These are phyloP conservation scores for Sitta carolinensis DNA, from an alignment of 2,797 vertebrate species.

Conservation along the genomic window DNA sequence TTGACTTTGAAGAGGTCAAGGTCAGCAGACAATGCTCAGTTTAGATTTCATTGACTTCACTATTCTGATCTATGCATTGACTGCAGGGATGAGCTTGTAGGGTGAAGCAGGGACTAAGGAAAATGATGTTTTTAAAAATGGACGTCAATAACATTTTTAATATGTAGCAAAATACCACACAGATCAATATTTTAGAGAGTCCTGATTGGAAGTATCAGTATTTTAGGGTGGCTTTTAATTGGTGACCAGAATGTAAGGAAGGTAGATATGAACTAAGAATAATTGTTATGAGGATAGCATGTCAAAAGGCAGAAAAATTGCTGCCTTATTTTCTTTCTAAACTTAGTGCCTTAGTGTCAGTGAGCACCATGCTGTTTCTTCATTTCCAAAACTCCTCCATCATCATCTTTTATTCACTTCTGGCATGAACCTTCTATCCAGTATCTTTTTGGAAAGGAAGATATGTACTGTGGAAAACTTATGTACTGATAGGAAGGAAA, in stretches of 20 bases:
- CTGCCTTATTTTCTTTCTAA: background rate
- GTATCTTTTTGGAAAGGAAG: conserved; percentile 13
- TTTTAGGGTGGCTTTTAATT: background rate
- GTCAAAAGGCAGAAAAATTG: background rate
- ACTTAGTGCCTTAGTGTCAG: background rate
- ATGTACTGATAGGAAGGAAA: background rate
- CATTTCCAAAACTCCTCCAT: background rate
- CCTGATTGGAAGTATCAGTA: background rate
- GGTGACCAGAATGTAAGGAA: background rate
- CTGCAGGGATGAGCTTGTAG: background rate
- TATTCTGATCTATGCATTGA: background rate
- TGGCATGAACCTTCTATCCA: background rate
- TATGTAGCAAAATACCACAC: background rate
- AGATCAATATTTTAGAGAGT: background rate
- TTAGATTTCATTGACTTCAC: background rate
- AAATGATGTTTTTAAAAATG: background rate
- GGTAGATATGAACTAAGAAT: background rate
- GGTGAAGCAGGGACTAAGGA: background rate
- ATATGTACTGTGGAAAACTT: background rate
- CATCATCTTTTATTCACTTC: background rate
- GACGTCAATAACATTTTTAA: background rate
- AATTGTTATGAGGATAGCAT: background rate
- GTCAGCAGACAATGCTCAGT: background rate
- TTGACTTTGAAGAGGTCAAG: background rate
- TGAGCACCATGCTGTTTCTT: background rate